Evolutionary conservation across 1,140 invertebrate species (phyloP), one percentile per base, ranked within the genome.

Genomic region (Nomia melanderi): DNA sequence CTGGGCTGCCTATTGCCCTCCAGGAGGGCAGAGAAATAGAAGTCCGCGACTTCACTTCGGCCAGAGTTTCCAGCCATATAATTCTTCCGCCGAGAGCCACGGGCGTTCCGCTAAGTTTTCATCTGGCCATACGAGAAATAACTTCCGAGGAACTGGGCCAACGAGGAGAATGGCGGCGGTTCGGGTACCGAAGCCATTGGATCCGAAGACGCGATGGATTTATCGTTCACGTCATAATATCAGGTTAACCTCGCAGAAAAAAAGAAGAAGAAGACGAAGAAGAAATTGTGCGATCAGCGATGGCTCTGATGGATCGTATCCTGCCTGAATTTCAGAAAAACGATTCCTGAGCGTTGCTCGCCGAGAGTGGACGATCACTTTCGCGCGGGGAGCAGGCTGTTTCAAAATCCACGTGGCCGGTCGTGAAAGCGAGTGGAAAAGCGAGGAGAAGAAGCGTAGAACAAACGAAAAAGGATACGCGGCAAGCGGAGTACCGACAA

Each of bases 1-100:
- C 39, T 90, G 36, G 81, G 86, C 29, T 75, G 77, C 41, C 87
- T 89, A 60, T 60, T 90, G 14, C 89, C 88, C 27, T 63, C 81
- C 4, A 78, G 74, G 20, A 84, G 86, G 41, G 81, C 80, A 20
- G 79, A 83, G 53, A 82, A 85, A 57, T 87, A 78, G 29, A 25
- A 41, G 12, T 17, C 17, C 36, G 44, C 31, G 29, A 75, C 31
- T 17, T 29, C 1, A 25, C 54, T 57, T 44, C 54, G 11, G 9
- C 8, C 9, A 7, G 12, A 31, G 4, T 25, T 31, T 2, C 17
- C 20, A 6, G 27, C 12, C 47, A 50, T 36, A 20, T 27, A 27
- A 59, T 59, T 47, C 12, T 33, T 39, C 27, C 47, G 9, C 7
- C 1, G 33, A 27, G 20, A 56, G 39, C 17, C 17, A 6, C 7